Conservation (phyloP, 2,888 invertebrate species). For the Drosophila falleni region DNA sequence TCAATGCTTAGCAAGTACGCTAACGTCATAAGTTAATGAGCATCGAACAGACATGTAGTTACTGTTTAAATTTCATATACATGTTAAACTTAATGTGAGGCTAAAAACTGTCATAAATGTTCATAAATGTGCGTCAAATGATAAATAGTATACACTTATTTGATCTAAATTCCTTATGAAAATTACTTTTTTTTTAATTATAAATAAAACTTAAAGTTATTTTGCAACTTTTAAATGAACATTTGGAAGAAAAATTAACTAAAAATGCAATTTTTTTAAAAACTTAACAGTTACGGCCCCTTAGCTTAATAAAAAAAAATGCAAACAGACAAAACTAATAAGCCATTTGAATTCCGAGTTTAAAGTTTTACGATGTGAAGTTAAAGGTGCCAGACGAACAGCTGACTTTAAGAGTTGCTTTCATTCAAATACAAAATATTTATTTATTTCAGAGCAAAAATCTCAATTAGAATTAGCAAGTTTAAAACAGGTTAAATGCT, state of each 20-base stretch:
- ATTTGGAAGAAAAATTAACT: too few species aligned
- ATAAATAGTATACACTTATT: too few species aligned
- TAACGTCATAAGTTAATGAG: slow-evolving; percentile 5
- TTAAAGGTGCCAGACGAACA: background rate
- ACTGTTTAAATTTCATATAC: background rate
- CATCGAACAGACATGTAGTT: background rate
- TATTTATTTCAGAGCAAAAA: background rate
- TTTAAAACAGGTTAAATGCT: background rate
- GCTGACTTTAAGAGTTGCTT: background rate
- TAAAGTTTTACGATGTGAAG: slow-evolving; percentile 4
- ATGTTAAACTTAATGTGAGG: background rate
- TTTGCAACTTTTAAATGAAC: too few species aligned
- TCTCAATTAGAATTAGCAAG: background rate
- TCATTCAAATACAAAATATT: background rate
- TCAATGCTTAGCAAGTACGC: slow-evolving; percentile 9
- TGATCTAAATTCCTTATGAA: background rate
- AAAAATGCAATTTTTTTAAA: too few species aligned
- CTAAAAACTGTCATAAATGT: background rate
- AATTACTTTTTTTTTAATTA: too few species aligned
- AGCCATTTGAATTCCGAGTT: background rate
- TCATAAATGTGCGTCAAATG: background rate
- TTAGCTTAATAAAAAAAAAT: background rate
- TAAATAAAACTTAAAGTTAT: too few species aligned
- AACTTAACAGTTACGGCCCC: too few species aligned
- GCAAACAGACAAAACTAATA: background rate